phyloP scores from a whole-genome alignment of 23 tunicate species.

The Styela plicata region DNA sequence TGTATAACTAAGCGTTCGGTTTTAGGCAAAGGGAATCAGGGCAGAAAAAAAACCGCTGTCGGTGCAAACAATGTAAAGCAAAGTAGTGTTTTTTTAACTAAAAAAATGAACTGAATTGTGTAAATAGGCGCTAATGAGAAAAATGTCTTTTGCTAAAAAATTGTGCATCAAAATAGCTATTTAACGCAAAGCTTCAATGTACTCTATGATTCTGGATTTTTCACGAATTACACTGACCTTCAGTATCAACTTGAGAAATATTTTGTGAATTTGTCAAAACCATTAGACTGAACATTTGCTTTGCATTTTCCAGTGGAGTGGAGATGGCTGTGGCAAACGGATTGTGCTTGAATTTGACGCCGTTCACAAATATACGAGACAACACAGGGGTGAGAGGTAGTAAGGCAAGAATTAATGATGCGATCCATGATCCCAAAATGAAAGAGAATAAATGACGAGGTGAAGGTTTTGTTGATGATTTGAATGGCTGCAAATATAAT shows the following conservation, averaged over 20 bases:
- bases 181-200: too few species aligned
- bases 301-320: slow-evolving; percentile 44
- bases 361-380: slow-evolving; percentile 37
- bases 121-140: too few species aligned
- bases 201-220: too few species aligned
- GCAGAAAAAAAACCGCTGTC: too few species aligned
- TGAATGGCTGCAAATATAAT: slow-evolving; percentile 84
- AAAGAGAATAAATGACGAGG: slow-evolving; percentile 6
- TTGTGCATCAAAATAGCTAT: too few species aligned
- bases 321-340: slow-evolving; percentile 55
- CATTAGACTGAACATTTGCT: not conserved
- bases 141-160: too few species aligned
- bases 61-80: too few species aligned
- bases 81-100: too few species aligned
- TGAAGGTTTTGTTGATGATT: slow-evolving; percentile 41
- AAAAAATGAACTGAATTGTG: too few species aligned
- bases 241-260: not conserved
- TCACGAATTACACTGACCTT: too few species aligned
- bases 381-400: slow-evolving; percentile 41
- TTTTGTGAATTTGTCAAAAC: not conserved
- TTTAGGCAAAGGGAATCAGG: too few species aligned
- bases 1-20: too few species aligned
- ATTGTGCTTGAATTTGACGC: slow-evolving; percentile 46
- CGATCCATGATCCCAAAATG: slow-evolving; percentile 44
- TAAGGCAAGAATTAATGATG: slow-evolving; percentile 43